Evolutionary conservation across 2,888 invertebrate species (phyloP), one percentile per base, ranked within the genome.

Genomic region (Euproctis similis): DNA sequence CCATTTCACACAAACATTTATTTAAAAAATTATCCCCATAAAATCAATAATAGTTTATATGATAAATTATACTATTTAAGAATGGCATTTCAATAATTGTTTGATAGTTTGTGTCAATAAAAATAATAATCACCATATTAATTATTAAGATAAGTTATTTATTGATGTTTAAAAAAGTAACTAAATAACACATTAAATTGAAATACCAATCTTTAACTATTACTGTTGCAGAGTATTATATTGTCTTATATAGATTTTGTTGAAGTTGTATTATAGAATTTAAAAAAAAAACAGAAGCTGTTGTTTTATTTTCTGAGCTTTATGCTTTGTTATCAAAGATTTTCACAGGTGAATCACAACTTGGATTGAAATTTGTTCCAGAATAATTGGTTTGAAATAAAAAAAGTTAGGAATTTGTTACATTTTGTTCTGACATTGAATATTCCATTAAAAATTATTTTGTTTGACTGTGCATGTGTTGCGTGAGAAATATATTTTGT

Each of bases 191-290:
- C n/a, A n/a, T n/a, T 23, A 12, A 12, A 23, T 5, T 57, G 53
- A 54, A 44, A 43, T 61, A 53, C 39, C 54, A 58, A 50, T 51
- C 46, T 57, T 50, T 46, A 55, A 46, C 39, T 12, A 23, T 18
- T 29, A 29, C 14, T 28, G 12, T 16, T 44, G 50, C 53, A 60
- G 48, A 68, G 52, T 67, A 70, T 65, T 67, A 58, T n/a, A n/a
- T n/a, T n/a, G n/a, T 62, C 58, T 59, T 74, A 63, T 76, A 70
- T 77, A 33, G 28, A 63, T 63, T 46, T 68, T 69, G 63, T 74
- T 78, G 54, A 74, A 71, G 45, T 57, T 66, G 55, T 76, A 71
- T 59, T 68, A 74, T 74, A 78, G 65, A 68, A 53, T 61, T 63
- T 66, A 53, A 57, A 23, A 59, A 58, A 29, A 42, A 14, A n/a